Evolutionary conservation across 2,888 invertebrate species (phyloP).

Genomic region (Pheosia tremula): DNA sequence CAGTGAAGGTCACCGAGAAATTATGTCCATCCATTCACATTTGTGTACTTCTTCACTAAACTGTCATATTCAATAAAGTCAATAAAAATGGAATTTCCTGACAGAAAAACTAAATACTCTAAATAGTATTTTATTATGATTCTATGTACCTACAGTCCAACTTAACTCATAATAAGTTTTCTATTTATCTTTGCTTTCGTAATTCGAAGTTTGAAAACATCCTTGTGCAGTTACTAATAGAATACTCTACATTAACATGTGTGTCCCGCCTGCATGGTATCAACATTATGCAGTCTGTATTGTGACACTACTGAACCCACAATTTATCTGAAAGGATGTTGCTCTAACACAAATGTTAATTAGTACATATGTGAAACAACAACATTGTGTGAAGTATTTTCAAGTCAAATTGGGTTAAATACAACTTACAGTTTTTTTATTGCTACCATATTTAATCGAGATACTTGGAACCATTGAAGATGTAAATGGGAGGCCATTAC

Average conservation of each 20-base stretch:
- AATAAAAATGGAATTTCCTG: not conserved
- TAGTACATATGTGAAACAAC: slow-evolving; percentile 13
- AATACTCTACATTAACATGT: too few species aligned
- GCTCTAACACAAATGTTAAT: slow-evolving; percentile 22
- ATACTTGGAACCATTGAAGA: too few species aligned
- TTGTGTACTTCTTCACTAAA: not conserved
- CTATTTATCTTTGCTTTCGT: too few species aligned
- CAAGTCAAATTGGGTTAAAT: not conserved
- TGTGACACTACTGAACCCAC: slow-evolving; percentile 18
- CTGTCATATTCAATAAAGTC: not conserved
- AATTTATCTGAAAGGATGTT: slow-evolving; percentile 38
- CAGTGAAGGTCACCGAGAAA: not conserved
- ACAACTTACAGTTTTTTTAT: not conserved
- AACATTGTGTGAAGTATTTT: not conserved
- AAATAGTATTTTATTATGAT: not conserved
- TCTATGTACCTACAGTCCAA: too few species aligned
- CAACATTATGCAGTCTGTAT: slow-evolving; percentile 8
- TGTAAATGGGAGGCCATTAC: too few species aligned
- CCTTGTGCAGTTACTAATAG: too few species aligned
- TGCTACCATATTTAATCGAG: not conserved
- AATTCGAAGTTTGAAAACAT: too few species aligned
- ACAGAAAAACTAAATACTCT: not conserved
- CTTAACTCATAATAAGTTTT: too few species aligned
- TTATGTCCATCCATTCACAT: not conserved
- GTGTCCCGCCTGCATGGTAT: slow-evolving; percentile 3